Percentiles rank a stretch among this genome's conserved stretches.
These are phyloP conservation scores for Panopea generosa DNA, from an alignment of 2,888 invertebrate genomes.

Conservation along the genomic window DNA sequence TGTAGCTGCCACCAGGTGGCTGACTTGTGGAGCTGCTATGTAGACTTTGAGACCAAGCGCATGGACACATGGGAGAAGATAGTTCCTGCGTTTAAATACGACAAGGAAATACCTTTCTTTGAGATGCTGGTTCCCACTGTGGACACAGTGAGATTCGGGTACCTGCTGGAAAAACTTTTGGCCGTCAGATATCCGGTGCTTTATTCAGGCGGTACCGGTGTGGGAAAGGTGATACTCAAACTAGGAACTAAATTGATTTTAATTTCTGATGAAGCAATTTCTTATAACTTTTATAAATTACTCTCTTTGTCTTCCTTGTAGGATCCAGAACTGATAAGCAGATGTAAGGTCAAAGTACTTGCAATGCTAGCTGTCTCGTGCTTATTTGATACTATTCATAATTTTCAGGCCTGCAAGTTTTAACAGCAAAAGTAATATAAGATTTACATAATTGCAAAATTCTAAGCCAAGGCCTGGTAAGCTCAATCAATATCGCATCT, in stretches of 20 bases:
- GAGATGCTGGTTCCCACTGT: constrained; percentile 95
- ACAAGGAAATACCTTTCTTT: constrained; percentile 91
- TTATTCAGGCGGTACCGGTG: constrained; percentile 96
- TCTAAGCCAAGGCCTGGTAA: too few relatives aligned
- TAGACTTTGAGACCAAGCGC: constrained; percentile 90
- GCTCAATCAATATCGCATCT: too few relatives aligned
- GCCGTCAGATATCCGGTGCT: constrained; percentile 91
- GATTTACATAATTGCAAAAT: too few relatives aligned
- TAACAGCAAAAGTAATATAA: too few relatives aligned
- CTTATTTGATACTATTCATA: too few relatives aligned
- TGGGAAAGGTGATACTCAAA: constrained; percentile 89
- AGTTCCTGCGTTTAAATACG: constrained; percentile 91
- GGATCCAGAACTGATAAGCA: too few relatives aligned
- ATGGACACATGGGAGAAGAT: constrained; percentile 93
- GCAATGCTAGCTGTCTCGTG: too few relatives aligned
- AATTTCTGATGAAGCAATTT: too few relatives aligned
- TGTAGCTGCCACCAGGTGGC: constrained; percentile 91
- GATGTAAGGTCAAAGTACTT: too few relatives aligned
- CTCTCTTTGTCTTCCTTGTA: too few relatives aligned
- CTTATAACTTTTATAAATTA: too few relatives aligned
- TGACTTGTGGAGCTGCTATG: constrained; percentile 91
- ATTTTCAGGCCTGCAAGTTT: too few relatives aligned
- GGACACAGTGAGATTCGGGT: constrained; percentile 95
- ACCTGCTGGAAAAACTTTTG: constrained; percentile 91
- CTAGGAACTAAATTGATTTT: background rate